These are phyloP conservation scores for Macquaria australasica DNA, from an alignment of 2,113 vertebrate species.

Conservation along the genomic window DNA sequence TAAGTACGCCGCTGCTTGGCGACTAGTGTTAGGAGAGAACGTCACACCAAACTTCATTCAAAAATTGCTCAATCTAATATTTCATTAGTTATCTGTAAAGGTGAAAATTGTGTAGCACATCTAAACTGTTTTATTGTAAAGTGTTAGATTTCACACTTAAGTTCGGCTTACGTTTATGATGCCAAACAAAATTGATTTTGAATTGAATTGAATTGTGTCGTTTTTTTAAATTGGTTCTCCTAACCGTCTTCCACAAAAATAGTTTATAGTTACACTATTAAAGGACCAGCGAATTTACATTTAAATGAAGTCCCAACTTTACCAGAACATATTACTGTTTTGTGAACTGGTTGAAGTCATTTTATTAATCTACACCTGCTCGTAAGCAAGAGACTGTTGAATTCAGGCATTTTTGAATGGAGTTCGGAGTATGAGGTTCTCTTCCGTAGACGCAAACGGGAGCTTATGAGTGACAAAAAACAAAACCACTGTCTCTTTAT, in stretches of 20 bases:
- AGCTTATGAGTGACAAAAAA: not conserved
- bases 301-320: not conserved
- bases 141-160: fast-evolving
- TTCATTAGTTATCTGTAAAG: fast-evolving
- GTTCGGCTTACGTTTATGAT: not conserved
- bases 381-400: not conserved
- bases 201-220: not conserved
- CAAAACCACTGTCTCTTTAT: not conserved
- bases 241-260: not conserved
- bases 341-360: not conserved
- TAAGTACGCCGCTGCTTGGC: conserved; percentile 57
- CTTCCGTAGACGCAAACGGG: not conserved
- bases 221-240: not conserved
- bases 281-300: not conserved
- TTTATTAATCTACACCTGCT: not conserved
- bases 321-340: not conserved
- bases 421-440: not conserved
- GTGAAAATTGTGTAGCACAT: fast-evolving
- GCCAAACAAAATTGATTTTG: not conserved
- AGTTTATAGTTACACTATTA: not conserved
- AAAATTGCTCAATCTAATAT: not conserved
- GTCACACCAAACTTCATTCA: conserved; percentile 7
- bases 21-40: not conserved
- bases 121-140: fast-evolving
- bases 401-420: not conserved